phyloP scores from a whole-genome alignment of 2,113 vertebrate genomes.

The Rhynchomys soricoides region DNA sequence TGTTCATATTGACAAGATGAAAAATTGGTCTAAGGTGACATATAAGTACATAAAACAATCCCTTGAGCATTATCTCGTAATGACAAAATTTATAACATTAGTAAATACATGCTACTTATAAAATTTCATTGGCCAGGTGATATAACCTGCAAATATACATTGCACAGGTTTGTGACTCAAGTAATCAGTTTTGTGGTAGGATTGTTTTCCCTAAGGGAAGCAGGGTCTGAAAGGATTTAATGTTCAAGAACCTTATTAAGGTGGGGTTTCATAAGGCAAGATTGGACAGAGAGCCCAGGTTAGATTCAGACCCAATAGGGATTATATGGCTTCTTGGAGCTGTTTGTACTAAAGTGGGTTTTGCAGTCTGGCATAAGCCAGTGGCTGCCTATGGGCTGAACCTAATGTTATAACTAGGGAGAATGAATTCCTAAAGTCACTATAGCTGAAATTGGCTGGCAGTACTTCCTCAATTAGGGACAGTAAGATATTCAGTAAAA shows the following conservation, averaged over 20 bases:
- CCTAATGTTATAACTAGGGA: neutral
- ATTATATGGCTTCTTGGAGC: neutral
- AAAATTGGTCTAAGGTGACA: constrained; percentile 13
- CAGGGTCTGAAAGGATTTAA: neutral
- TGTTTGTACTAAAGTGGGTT: neutral
- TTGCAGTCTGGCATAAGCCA: neutral
- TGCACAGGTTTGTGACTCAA: neutral
- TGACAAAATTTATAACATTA: neutral
- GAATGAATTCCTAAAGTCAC: neutral
- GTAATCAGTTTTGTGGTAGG: neutral
- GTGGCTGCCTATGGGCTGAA: rapidly evolving
- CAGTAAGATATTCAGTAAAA: neutral
- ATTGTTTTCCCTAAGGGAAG: neutral
- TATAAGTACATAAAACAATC: neutral
- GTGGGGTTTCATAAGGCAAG: neutral
- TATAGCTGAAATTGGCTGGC: neutral
- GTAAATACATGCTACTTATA: neutral
- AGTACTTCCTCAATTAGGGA: neutral
- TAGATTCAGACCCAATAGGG: neutral
- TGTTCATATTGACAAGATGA: neutral
- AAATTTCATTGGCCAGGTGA: neutral
- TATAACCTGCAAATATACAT: neutral
- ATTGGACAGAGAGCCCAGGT: neutral
- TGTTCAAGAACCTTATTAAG: neutral
- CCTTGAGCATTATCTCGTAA: neutral